phyloP scores from a whole-genome alignment of 2,797 vertebrate genomes.

The Phoeniculus purpureus region DNA sequence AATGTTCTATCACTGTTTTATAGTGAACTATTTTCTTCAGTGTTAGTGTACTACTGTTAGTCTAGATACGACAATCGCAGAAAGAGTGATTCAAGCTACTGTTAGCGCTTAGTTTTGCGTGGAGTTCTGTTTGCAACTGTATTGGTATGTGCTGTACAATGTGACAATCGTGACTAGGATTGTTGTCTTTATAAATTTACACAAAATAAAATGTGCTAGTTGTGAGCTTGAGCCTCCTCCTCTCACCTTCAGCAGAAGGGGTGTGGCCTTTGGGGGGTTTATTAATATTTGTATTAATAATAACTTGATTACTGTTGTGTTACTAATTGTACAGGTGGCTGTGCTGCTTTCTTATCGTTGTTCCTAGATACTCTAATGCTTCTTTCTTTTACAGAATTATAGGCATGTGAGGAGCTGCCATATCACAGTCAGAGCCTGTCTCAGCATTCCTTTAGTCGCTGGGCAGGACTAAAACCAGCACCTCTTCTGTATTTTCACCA shows the following conservation, averaged over 20 bases:
- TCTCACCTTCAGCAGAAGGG: background rate
- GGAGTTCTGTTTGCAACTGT: conserved; percentile 69
- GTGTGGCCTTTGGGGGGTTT: background rate
- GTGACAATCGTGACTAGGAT: conserved; percentile 72
- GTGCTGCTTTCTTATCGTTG: background rate
- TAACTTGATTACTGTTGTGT: background rate
- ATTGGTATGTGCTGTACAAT: conserved; percentile 73
- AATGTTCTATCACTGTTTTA: conserved; percentile 76
- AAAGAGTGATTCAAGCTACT: conserved; percentile 61
- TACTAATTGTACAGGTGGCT: background rate
- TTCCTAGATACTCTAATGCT: background rate
- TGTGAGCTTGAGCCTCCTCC: conserved; percentile 44
- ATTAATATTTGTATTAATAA: background rate
- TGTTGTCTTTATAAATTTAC: conserved; percentile 72
- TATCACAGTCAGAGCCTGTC: background rate
- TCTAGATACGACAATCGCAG: conserved; percentile 72
- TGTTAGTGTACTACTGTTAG: conserved; percentile 73
- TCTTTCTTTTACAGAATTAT: conserved; percentile 14
- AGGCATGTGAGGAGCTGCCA: background rate
- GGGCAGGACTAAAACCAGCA: background rate
- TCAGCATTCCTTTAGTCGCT: background rate
- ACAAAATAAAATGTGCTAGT: conserved; percentile 67
- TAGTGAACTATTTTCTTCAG: conserved; percentile 67
- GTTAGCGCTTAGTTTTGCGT: conserved; percentile 51
- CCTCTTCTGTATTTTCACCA: background rate